Percentiles rank a stretch among this genome's conserved stretches.
Conservation (phyloP, 2,113 vertebrate genomes). For the Ciconia stormi region DNA sequence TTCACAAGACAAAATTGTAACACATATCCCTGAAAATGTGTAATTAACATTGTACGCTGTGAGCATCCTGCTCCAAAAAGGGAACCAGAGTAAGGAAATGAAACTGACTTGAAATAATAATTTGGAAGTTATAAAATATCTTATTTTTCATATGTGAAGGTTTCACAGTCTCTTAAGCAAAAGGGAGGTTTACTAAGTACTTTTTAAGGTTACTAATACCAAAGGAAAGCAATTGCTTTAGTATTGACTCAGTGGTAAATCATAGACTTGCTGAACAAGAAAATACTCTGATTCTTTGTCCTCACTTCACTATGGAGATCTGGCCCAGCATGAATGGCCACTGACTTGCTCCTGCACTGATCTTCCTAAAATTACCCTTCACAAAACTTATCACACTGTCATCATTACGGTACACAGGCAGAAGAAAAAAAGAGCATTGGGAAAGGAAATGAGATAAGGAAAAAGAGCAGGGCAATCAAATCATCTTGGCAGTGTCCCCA, state of each 20-base stretch:
- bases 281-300: neutral
- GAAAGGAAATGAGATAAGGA: neutral
- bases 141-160: neutral
- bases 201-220: neutral
- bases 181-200: neutral
- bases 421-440: neutral
- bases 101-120: neutral
- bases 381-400: neutral
- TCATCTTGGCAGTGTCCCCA: neutral
- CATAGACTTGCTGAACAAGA: neutral
- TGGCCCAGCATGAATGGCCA: neutral
- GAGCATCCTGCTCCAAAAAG: neutral
- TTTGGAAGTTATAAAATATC: neutral
- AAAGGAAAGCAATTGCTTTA: neutral
- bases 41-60: neutral
- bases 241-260: neutral
- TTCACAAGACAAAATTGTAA: neutral
- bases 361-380: neutral
- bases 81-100: neutral
- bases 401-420: neutral
- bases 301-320: neutral
- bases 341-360: neutral
- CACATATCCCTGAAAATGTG: neutral
- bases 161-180: neutral
- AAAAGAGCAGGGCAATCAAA: neutral